Evolutionary conservation across 2,888 invertebrate genomes (phyloP).

Genomic region (Macaria liturata): DNA sequence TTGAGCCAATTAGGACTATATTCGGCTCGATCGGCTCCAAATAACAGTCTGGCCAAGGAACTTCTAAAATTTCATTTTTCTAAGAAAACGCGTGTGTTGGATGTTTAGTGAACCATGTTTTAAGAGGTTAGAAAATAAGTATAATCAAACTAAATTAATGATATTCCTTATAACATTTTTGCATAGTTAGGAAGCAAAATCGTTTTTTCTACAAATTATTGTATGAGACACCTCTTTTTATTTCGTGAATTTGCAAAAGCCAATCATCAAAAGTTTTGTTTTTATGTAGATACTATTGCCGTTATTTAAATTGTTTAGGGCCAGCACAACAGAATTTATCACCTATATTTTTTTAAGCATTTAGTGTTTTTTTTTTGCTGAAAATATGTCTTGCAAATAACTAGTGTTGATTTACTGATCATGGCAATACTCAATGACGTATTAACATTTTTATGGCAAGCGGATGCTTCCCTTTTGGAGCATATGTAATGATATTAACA

Average conservation of each 20-base stretch:
- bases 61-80: constrained; percentile 33
- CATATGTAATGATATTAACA: constrained; percentile 19
- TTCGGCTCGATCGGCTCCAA: constrained; percentile 57
- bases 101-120: constrained; percentile 12
- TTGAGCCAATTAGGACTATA: constrained; percentile 66
- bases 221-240: too few relatives aligned
- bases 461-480: constrained; percentile 23
- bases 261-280: background rate
- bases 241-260: background rate
- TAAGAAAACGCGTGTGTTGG: constrained; percentile 14
- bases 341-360: background rate
- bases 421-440: constrained; percentile 4
- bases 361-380: background rate
- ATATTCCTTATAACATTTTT: too few relatives aligned
- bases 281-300: background rate
- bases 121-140: too few relatives aligned
- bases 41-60: constrained; percentile 39
- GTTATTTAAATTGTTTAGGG: background rate
- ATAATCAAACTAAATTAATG: too few relatives aligned
- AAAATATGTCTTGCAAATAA: constrained; percentile 1
- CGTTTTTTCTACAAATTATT: too few relatives aligned
- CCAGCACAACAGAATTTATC: background rate
- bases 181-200: too few relatives aligned
- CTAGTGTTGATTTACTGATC: constrained; percentile 9
- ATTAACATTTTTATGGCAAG: constrained; percentile 15